Conservation (phyloP, 2,113 vertebrate species). For the Podarcis raffonei region DNA sequence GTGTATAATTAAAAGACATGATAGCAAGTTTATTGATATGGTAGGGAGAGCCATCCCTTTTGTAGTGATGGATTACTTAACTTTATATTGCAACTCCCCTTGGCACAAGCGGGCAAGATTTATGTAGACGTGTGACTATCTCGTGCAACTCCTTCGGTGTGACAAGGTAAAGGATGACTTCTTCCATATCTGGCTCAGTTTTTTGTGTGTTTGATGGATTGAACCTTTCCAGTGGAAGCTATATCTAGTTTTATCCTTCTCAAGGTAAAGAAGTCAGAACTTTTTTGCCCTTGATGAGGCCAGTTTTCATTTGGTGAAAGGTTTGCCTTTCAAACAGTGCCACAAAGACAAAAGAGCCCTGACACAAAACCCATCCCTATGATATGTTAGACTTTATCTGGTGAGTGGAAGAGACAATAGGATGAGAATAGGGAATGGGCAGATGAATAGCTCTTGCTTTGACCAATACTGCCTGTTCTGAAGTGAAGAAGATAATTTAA, state of each 20-base stretch:
- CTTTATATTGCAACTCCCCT: constrained; percentile 54
- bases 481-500: background rate
- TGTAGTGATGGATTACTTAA: constrained; percentile 59
- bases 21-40: constrained; percentile 51
- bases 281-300: constrained; percentile 68
- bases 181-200: constrained; percentile 68
- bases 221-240: constrained; percentile 65
- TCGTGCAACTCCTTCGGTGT: constrained; percentile 58
- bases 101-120: constrained; percentile 70
- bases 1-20: constrained; percentile 60
- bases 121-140: constrained; percentile 53
- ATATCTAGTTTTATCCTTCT: constrained; percentile 59
- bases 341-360: constrained; percentile 18
- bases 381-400: background rate
- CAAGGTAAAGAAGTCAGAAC: constrained; percentile 53
- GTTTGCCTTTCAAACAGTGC: constrained; percentile 20
- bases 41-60: constrained; percentile 37
- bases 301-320: constrained; percentile 31
- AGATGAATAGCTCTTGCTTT: constrained; percentile 5
- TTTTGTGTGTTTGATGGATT: constrained; percentile 73
- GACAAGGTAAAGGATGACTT: constrained; percentile 75
- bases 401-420: background rate
- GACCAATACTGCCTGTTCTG: background rate
- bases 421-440: background rate
- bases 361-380: constrained; percentile 16